Percentiles rank a stretch among this genome's conserved stretches.
These are phyloP conservation scores for Anadara kagoshimensis DNA, from an alignment of 1,140 invertebrate species.

Conservation along the genomic window DNA sequence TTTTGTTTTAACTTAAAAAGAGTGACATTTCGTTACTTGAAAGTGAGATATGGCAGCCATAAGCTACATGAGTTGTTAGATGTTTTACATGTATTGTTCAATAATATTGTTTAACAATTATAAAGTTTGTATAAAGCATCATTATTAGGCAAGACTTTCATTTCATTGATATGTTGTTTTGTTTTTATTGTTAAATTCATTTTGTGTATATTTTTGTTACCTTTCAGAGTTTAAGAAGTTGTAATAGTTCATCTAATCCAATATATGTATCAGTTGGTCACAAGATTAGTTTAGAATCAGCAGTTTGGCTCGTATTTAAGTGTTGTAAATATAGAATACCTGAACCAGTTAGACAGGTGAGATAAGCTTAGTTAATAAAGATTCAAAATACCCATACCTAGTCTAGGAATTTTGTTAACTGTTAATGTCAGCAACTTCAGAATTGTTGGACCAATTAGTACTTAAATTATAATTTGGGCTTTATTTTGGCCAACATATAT, in stretches of 20 bases:
- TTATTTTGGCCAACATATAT: no score
- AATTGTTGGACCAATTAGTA: background rate
- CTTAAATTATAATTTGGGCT: background rate
- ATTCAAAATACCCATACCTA: background rate
- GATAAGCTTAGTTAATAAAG: constrained; percentile 2
- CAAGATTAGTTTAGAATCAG: constrained; percentile 72
- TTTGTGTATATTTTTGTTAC: background rate
- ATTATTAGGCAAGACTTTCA: background rate
- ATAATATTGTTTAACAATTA: background rate
- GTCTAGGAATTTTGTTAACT: background rate
- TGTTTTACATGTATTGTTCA: background rate
- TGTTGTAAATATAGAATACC: constrained; percentile 73
- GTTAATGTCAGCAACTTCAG: background rate
- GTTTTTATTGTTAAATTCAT: background rate
- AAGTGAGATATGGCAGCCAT: no score
- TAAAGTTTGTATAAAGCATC: background rate
- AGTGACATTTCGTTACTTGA: no score
- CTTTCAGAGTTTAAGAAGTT: constrained; percentile 48
- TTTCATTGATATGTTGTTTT: background rate
- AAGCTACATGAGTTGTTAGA: background rate
- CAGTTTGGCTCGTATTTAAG: constrained; percentile 67
- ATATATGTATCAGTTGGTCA: constrained; percentile 75
- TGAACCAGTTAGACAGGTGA: constrained; percentile 74
- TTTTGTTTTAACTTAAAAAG: no score
- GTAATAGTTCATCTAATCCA: constrained; percentile 68